Evolutionary conservation across 2,113 vertebrate genomes (phyloP).

Genomic region (Oreochromis niloticus): DNA sequence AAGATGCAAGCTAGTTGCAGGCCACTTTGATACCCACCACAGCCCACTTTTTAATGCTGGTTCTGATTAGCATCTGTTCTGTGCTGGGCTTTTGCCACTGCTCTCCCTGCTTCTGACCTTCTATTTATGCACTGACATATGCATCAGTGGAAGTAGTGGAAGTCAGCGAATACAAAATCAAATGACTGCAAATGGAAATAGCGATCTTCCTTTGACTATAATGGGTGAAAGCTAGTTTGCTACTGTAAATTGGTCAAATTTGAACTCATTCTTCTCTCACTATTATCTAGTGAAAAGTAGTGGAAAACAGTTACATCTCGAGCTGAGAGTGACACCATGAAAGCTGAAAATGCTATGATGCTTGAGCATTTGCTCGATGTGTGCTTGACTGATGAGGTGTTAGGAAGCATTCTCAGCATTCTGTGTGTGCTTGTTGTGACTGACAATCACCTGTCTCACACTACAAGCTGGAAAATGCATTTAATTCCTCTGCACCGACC

Average conservation of each 20-base stretch:
- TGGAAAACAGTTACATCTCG: neutral
- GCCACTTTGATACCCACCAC: neutral
- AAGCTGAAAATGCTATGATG: neutral
- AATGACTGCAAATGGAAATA: neutral
- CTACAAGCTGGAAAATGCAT: neutral
- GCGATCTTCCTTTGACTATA: neutral
- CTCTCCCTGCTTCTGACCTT: neutral
- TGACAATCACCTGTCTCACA: neutral
- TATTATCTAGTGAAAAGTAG: neutral
- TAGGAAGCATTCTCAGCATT: neutral
- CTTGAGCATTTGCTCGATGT: neutral
- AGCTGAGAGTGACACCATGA: neutral
- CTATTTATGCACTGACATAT: neutral
- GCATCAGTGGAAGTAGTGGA: rapidly evolving
- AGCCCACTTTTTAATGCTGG: neutral
- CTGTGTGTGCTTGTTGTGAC: neutral
- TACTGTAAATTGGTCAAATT: neutral
- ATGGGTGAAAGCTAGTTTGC: neutral
- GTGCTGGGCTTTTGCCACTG: neutral
- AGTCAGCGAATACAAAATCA: neutral
- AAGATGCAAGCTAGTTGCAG: neutral
- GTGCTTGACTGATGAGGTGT: neutral
- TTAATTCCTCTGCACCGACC: neutral
- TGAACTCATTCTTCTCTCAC: neutral
- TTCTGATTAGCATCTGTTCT: neutral